A percentile compares a stretch with the other conserved stretches of the same genome.
phyloP scores from a whole-genome alignment of 1,140 invertebrate genomes.

The Monomorium pharaonis region DNA sequence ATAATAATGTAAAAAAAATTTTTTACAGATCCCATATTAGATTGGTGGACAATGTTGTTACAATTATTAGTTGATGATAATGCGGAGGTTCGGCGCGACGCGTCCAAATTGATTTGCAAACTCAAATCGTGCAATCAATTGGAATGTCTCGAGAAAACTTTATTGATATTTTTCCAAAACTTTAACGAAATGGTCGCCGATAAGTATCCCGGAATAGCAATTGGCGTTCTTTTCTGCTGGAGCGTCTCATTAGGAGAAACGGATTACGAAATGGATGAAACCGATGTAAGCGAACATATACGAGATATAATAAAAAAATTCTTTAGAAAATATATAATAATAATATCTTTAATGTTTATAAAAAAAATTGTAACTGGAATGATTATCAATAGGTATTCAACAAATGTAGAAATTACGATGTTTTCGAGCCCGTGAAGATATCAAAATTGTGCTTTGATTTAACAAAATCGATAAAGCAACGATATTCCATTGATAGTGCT shows the following conservation, averaged over 20 bases:
- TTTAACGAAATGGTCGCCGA: conserved; percentile 62
- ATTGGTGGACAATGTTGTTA: conserved; percentile 80
- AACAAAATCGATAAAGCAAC: conserved; percentile 56
- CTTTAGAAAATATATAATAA: neutral
- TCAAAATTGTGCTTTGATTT: conserved; percentile 65
- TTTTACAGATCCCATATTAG: conserved; percentile 60
- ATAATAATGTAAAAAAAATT: neutral
- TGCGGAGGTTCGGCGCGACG: conserved; percentile 68
- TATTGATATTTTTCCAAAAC: conserved; percentile 71
- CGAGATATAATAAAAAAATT: neutral
- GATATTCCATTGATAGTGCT: conserved; percentile 47
- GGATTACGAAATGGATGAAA: conserved; percentile 80
- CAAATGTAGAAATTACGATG: conserved; percentile 79
- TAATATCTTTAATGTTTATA: neutral
- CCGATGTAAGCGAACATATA: conserved; percentile 43
- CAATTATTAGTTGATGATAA: conserved; percentile 78
- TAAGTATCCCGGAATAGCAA: conserved; percentile 47
- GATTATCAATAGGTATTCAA: conserved; percentile 79
- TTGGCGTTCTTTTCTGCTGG: conserved; percentile 76
- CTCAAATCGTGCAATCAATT: conserved; percentile 55
- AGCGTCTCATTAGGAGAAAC: conserved; percentile 67
- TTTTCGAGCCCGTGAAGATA: conserved; percentile 76
- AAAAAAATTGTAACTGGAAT: neutral
- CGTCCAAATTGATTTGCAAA: conserved; percentile 61
- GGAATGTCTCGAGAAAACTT: conserved; percentile 57